These are phyloP conservation scores for Mustela erminea DNA, from an alignment of 2,797 vertebrate genomes.

Conservation along the genomic window DNA sequence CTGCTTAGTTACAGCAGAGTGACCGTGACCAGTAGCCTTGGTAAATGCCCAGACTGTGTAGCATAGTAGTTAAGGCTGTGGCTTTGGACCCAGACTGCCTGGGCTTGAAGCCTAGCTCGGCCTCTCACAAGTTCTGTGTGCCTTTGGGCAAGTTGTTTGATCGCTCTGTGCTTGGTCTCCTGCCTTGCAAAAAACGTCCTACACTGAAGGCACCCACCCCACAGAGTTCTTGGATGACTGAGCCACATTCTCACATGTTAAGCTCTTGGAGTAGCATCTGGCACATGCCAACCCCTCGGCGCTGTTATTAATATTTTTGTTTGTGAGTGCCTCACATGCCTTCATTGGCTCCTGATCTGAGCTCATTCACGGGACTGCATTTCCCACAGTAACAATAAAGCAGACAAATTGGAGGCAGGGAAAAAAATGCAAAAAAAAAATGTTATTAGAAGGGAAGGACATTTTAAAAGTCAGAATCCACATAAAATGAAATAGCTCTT, in stretches of 20 bases:
- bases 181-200: neutral
- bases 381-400: neutral
- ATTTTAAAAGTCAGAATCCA: neutral
- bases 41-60: neutral
- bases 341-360: neutral
- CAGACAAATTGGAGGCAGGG: neutral
- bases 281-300: fast-evolving
- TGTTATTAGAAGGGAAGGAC: neutral
- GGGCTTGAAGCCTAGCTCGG: neutral
- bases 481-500: neutral
- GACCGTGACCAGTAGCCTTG: neutral
- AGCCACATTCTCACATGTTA: neutral
- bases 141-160: neutral
- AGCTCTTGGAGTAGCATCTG: neutral
- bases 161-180: neutral
- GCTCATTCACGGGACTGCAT: neutral
- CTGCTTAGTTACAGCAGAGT: neutral
- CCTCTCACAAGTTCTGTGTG: neutral
- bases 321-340: fast-evolving
- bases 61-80: neutral
- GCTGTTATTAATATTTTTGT: neutral
- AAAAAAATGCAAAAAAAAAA: neutral
- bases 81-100: neutral
- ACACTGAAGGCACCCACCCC: fast-evolving
- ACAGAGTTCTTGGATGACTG: neutral